These are phyloP conservation scores for Rhinopomastus cyanomelas DNA, from an alignment of 2,113 vertebrate genomes.

Conservation along the genomic window DNA sequence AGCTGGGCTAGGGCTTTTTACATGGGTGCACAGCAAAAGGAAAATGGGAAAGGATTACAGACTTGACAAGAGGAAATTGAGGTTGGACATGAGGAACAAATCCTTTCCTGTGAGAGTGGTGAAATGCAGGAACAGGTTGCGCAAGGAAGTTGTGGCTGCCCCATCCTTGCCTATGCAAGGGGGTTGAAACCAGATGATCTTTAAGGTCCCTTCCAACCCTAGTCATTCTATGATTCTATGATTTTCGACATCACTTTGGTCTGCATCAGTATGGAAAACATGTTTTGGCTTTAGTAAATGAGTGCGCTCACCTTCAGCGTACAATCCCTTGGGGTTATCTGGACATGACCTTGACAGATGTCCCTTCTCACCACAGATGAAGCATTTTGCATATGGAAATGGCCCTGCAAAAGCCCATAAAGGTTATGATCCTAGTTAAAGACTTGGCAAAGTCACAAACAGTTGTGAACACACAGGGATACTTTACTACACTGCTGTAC, in stretches of 20 bases:
- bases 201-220: no score
- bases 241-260: background rate
- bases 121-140: no score
- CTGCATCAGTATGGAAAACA: background rate
- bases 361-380: constrained; percentile 92
- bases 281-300: background rate
- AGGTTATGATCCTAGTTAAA: background rate
- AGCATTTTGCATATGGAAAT: constrained; percentile 94
- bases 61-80: no score
- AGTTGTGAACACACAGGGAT: background rate
- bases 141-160: no score
- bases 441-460: background rate
- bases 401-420: constrained; percentile 79
- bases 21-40: no score
- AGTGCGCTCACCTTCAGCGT: constrained; percentile 85
- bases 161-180: no score
- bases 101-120: no score
- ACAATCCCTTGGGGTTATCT: constrained; percentile 94
- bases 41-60: no score
- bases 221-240: no score
- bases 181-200: no score
- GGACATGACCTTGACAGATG: constrained; percentile 92
- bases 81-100: no score
- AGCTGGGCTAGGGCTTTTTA: no score
- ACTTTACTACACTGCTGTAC: background rate